phyloP scores from a whole-genome alignment of 2,113 vertebrate genomes.

The Oceanites oceanicus region DNA sequence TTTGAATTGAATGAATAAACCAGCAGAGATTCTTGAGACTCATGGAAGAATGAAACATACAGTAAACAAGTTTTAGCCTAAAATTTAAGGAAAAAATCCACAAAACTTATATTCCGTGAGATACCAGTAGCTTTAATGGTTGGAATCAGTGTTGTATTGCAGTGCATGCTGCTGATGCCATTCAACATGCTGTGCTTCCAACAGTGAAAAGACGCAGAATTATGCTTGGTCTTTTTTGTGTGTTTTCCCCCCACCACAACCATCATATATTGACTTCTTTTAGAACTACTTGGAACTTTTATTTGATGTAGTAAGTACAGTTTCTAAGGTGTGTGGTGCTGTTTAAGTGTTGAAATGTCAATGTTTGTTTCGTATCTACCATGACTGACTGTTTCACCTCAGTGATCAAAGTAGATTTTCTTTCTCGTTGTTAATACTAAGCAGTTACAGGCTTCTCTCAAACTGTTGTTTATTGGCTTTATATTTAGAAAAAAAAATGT shows the following conservation, averaged over 20 bases:
- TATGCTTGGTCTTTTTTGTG: neutral
- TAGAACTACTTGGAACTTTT: neutral
- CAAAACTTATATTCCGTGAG: accelerated
- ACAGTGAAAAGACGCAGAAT: neutral
- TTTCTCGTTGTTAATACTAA: neutral
- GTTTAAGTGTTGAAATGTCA: neutral
- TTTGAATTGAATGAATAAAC: neutral
- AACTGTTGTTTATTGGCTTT: neutral
- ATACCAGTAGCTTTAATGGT: neutral
- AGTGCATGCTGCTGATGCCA: neutral
- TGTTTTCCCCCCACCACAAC: too few species aligned
- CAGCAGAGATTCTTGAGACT: neutral
- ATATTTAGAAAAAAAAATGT: neutral
- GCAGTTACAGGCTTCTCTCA: neutral
- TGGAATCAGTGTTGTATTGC: neutral
- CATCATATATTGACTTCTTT: neutral
- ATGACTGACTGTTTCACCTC: neutral
- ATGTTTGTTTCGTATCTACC: accelerated
- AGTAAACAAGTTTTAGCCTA: neutral
- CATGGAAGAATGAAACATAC: neutral
- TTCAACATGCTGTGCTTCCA: neutral
- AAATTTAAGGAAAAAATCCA: neutral
- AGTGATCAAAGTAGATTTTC: neutral
- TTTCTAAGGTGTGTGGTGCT: neutral
- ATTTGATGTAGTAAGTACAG: neutral